These are phyloP conservation scores for Sigmodon hispidus DNA, from an alignment of 2,113 vertebrate species.

Conservation along the genomic window DNA sequence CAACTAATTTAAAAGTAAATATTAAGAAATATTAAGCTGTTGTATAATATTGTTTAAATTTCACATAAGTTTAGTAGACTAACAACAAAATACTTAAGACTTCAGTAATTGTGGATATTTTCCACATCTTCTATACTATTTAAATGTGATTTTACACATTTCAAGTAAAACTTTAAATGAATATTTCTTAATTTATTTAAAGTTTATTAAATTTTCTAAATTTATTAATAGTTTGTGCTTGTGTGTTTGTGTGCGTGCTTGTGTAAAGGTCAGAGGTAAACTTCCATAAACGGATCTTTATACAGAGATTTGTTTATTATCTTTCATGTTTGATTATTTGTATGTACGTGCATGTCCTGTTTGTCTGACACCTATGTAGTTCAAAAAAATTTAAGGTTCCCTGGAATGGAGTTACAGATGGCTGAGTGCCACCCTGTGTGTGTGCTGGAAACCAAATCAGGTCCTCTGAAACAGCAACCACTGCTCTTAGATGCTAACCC, in stretches of 20 bases:
- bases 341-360: too few species aligned
- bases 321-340: background rate
- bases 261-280: background rate
- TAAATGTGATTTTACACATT: background rate
- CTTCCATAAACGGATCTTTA: background rate
- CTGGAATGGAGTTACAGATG: background rate
- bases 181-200: background rate
- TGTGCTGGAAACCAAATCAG: background rate
- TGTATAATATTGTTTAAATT: background rate
- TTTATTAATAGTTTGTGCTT: background rate
- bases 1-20: background rate
- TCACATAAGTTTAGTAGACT: background rate
- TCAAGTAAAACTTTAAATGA: background rate
- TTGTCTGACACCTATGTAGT: background rate
- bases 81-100: background rate
- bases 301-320: background rate
- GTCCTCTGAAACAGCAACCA: background rate
- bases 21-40: background rate
- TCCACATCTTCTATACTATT: background rate
- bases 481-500: background rate
- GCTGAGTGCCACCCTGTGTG: background rate
- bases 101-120: background rate
- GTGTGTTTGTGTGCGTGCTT: background rate
- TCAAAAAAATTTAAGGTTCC: background rate
- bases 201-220: background rate